Evolutionary conservation across 2,797 vertebrate genomes (phyloP).

Genomic region (Salmo trutta): DNA sequence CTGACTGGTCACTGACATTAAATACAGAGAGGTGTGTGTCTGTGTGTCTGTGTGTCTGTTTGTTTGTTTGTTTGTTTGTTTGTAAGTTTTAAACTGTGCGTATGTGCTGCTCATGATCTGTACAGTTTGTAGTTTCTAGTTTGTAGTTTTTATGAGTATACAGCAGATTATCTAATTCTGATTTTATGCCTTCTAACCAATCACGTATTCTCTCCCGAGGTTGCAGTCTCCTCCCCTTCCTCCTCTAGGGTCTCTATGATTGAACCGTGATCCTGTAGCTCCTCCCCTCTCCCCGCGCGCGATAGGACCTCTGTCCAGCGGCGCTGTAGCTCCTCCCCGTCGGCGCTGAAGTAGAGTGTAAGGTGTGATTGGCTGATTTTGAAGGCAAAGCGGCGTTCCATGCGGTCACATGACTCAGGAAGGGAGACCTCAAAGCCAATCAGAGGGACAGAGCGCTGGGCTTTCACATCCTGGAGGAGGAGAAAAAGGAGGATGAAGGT

Average conservation of each 20-base stretch:
- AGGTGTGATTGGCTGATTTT: conserved; percentile 92
- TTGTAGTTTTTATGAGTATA: conserved; percentile 17
- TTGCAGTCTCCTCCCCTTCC: conserved; percentile 73
- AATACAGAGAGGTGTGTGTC: conserved; percentile 54
- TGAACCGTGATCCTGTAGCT: conserved; percentile 72
- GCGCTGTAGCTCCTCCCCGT: conserved; percentile 85
- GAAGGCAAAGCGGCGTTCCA: conserved; percentile 86
- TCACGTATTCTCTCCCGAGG: conserved; percentile 74
- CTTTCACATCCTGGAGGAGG: conserved; percentile 84
- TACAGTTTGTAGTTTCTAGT: conserved; percentile 31
- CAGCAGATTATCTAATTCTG: conserved; percentile 29
- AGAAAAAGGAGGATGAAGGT: too few relatives aligned
- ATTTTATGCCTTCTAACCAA: conserved; percentile 43
- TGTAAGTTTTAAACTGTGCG: too few relatives aligned
- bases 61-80: not conserved
- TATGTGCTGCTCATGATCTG: conserved; percentile 20
- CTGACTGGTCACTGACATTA: conserved; percentile 58
- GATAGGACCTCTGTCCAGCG: conserved; percentile 87
- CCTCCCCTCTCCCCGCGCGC: conserved; percentile 85
- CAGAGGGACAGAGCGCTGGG: conserved; percentile 87
- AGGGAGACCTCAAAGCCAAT: conserved; percentile 89
- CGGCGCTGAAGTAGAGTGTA: conserved; percentile 88
- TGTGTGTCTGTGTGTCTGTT: conserved; percentile 29
- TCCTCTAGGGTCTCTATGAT: conserved; percentile 82
- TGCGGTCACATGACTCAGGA: conserved; percentile 83